Evolutionary conservation across 2,113 vertebrate genomes (phyloP), one percentile per base, ranked within the genome.

Genomic region (Gambusia affinis): DNA sequence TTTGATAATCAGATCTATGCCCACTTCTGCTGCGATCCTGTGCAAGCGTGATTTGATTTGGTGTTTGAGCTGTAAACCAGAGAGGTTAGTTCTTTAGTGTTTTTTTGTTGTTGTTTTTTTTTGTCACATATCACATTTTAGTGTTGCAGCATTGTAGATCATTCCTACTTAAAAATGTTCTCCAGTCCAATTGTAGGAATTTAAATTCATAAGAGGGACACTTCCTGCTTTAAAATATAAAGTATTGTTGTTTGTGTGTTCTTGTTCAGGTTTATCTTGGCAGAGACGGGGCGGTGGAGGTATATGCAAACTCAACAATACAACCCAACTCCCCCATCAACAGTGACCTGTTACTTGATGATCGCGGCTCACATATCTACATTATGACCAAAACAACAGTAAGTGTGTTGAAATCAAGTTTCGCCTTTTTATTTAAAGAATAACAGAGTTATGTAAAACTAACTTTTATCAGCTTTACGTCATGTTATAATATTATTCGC

Each of bases 371-470:
- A 74, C 91, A 98, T 75, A 93, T 99, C 60, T 98, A 96, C 72
- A 93, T 98, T 90, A 97, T 98, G 96, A 98, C 97, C 63, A 95
- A 95, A 87, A 93, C 92, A 72, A 93, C 85, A 81, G 98, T 99
- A 77, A 93, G 94, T 68, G 66, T 27, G 28, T 14, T 10, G 14
- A 0, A 22, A 37, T 82, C 37, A 73, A 28, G 39, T 39, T 10
- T 65, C 27, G 31, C 54, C 17, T 60, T 7, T 3, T 14, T 37
- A 37, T 37, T 10, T 37, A 2, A 37, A 37, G 35, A 2, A 27
- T 27, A 2, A 37, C 2, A 37, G 35, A 37, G 11, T 2, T 37
- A 37, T 37, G 35, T 37, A 37, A 37, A 37, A 37, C 10, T 37
- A 37, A 37, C 8, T 37, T 37, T 37, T 37, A 0, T 11, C 2